Percentiles rank a stretch among this genome's conserved stretches.
phyloP scores from a whole-genome alignment of 2,888 invertebrate genomes.

The Venustoraphidia nigricollis region DNA sequence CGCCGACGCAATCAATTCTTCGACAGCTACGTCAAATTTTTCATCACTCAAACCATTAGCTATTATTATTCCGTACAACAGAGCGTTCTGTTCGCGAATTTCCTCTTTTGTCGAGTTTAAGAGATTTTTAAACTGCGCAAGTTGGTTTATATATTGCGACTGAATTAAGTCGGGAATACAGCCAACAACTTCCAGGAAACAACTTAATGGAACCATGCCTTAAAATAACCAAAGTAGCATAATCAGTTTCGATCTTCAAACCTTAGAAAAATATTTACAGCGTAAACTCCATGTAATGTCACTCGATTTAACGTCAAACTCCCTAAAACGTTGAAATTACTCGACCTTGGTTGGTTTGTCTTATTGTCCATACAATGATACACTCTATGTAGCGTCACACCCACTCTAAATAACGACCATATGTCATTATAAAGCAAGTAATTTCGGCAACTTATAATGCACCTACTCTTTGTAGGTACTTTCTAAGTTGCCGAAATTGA shows the following conservation, averaged over 20 bases:
- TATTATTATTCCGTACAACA: slow-evolving; percentile 58
- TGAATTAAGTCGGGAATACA: slow-evolving; percentile 58
- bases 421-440: too few species aligned
- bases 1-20: slow-evolving; percentile 36
- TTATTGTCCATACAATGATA: too few species aligned
- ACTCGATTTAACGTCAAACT: too few species aligned
- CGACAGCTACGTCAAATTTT: slow-evolving; percentile 37
- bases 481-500: too few species aligned
- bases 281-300: too few species aligned
- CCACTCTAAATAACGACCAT: too few species aligned
- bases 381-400: too few species aligned
- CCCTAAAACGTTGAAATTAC: too few species aligned
- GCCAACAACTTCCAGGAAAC: slow-evolving; percentile 71
- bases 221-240: slow-evolving; percentile 11
- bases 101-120: slow-evolving; percentile 61
- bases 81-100: slow-evolving; percentile 54
- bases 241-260: neutral
- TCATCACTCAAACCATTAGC: slow-evolving; percentile 34
- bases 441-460: too few species aligned
- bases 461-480: too few species aligned
- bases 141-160: slow-evolving; percentile 41
- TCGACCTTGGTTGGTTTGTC: too few species aligned
- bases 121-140: slow-evolving; percentile 47
- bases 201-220: slow-evolving; percentile 52
- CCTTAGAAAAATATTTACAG: too few species aligned